Evolutionary conservation across 2,888 invertebrate genomes (phyloP).

Genomic region (Drosophila heteroneura): DNA sequence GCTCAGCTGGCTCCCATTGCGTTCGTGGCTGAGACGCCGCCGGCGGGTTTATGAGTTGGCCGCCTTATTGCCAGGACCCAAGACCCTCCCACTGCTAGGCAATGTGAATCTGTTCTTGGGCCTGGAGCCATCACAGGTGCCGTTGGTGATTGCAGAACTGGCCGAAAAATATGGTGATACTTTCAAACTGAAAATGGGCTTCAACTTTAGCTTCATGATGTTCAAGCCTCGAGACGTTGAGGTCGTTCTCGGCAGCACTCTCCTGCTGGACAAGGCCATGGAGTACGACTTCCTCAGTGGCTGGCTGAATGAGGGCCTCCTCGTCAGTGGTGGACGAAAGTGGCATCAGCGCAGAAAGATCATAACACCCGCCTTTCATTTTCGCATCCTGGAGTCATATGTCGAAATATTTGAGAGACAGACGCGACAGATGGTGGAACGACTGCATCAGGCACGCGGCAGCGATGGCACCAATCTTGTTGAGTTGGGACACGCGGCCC

Average conservation of each 20-base stretch:
- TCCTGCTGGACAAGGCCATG: constrained; percentile 86
- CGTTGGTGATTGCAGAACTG: constrained; percentile 34
- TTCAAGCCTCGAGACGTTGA: constrained; percentile 71
- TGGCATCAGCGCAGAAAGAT: constrained; percentile 88
- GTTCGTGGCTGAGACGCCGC: constrained; percentile 32
- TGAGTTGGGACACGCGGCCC: constrained; percentile 87
- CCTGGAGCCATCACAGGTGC: constrained; percentile 82
- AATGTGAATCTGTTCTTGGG: constrained; percentile 86
- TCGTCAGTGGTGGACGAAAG: constrained; percentile 85
- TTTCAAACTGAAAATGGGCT: constrained; percentile 66
- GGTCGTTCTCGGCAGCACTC: constrained; percentile 79
- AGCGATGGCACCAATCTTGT: constrained; percentile 85
- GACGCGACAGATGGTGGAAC: constrained; percentile 87
- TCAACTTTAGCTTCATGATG: constrained; percentile 69
- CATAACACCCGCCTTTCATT: constrained; percentile 92
- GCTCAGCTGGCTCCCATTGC: constrained; percentile 21
- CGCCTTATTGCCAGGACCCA: constrained; percentile 74
- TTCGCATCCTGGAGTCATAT: constrained; percentile 91
- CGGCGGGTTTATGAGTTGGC: constrained; percentile 46
- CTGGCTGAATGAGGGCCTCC: constrained; percentile 87
- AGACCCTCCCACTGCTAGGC: constrained; percentile 86
- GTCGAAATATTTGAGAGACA: constrained; percentile 90
- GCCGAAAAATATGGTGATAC: constrained; percentile 46
- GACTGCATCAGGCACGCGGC: constrained; percentile 85
- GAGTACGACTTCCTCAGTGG: constrained; percentile 85